These are phyloP conservation scores for Natator depressus DNA, from an alignment of 2,113 vertebrate genomes.

Conservation along the genomic window DNA sequence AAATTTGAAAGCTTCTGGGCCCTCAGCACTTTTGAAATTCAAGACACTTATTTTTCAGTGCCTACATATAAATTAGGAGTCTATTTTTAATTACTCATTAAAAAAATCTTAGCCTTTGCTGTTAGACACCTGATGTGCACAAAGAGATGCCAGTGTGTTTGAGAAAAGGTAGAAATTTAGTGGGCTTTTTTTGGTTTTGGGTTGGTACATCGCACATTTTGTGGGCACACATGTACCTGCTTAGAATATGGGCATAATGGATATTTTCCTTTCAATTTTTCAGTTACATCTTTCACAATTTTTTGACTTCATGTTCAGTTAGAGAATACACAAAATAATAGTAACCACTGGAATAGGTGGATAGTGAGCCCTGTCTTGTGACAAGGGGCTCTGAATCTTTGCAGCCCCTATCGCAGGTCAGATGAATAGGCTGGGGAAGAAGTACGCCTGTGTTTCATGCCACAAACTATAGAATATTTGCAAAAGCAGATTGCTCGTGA, in stretches of 20 bases:
- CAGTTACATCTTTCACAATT: background rate
- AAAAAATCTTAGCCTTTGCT: background rate
- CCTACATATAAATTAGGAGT: background rate
- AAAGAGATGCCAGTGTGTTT: background rate
- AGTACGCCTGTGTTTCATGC: fast-evolving
- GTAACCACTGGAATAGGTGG: background rate
- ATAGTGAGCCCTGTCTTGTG: background rate
- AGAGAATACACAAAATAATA: background rate
- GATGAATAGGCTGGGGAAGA: background rate
- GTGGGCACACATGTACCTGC: background rate
- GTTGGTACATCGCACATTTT: background rate
- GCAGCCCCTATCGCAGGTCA: background rate
- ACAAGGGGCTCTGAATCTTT: background rate
- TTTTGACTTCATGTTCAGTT: background rate
- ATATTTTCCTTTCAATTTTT: background rate
- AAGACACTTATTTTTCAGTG: background rate
- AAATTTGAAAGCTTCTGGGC: background rate
- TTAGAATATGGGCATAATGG: background rate
- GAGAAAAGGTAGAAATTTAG: background rate
- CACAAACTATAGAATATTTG: background rate
- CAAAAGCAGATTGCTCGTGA: background rate
- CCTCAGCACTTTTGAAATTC: background rate
- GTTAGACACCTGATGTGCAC: background rate
- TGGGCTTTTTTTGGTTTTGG: background rate
- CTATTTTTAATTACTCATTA: background rate